phyloP scores from a whole-genome alignment of 2,113 vertebrate species.

The Edolisoma coerulescens region DNA sequence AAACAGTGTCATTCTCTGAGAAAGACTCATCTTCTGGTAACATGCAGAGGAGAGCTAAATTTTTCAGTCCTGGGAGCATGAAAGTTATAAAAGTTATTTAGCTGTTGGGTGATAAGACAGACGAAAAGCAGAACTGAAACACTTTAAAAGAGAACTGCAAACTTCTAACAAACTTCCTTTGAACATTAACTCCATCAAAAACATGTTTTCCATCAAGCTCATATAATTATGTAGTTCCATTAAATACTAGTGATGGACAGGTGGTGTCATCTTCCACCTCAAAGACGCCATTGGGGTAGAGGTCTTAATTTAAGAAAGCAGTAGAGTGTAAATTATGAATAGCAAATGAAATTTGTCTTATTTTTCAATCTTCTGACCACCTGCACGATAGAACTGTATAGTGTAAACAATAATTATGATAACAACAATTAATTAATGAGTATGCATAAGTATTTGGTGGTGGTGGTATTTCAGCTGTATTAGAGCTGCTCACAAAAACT shows the following conservation, averaged over 20 bases:
- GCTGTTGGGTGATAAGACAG: neutral
- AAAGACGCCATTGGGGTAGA: neutral
- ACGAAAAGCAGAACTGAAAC: neutral
- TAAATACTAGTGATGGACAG: neutral
- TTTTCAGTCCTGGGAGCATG: slow-evolving; percentile 79
- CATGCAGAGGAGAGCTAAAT: slow-evolving; percentile 85
- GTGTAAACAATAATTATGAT: too few relatives aligned
- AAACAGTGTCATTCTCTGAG: slow-evolving; percentile 65
- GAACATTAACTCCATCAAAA: neutral
- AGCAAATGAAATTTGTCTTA: neutral
- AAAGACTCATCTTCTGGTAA: slow-evolving; percentile 80
- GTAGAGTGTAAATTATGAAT: neutral
- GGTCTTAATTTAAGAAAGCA: neutral
- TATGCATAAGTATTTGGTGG: neutral
- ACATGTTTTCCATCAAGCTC: neutral
- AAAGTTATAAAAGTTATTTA: neutral
- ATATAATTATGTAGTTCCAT: neutral
- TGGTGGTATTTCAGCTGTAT: neutral
- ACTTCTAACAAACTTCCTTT: neutral
- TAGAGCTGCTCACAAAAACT: neutral
- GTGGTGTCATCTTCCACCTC: neutral
- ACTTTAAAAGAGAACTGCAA: neutral
- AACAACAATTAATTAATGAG: neutral
- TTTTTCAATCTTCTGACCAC: neutral
- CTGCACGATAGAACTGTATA: neutral